Evolutionary conservation across 92 coral and sea anemone species (phyloP).

Genomic region (Porites divaricata): DNA sequence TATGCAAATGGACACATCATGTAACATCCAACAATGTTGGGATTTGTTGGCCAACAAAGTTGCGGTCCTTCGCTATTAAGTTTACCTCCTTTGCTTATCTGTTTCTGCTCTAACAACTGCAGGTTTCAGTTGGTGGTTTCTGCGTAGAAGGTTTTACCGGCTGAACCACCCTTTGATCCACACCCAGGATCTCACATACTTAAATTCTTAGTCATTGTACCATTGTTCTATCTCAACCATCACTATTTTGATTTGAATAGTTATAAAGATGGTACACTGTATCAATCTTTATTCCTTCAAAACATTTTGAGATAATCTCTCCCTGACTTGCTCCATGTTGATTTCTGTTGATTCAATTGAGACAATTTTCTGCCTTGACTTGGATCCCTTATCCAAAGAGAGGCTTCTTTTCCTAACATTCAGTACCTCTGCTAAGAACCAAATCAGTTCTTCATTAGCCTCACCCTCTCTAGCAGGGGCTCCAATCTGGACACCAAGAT

Average conservation of each 20-base stretch:
- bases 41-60: too few species aligned
- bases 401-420: constrained; percentile 57
- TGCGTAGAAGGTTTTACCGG: too few species aligned
- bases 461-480: constrained; percentile 74
- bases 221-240: too few species aligned
- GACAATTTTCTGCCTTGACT: constrained; percentile 68
- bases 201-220: too few species aligned
- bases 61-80: too few species aligned
- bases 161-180: too few species aligned
- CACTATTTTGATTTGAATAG: not conserved
- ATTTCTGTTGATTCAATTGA: constrained; percentile 43
- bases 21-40: too few species aligned
- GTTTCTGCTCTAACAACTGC: too few species aligned
- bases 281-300: not conserved
- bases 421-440: constrained; percentile 59
- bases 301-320: constrained; percentile 25
- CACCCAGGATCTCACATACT: too few species aligned
- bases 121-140: too few species aligned
- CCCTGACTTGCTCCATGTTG: constrained; percentile 54
- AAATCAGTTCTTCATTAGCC: constrained; percentile 76
- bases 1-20: too few species aligned
- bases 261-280: not conserved
- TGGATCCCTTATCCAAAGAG: constrained; percentile 70
- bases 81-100: too few species aligned
- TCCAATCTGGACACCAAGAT: constrained; percentile 60